Conservation (phyloP, 2,888 invertebrate species). For the Pedicia rivosa region DNA sequence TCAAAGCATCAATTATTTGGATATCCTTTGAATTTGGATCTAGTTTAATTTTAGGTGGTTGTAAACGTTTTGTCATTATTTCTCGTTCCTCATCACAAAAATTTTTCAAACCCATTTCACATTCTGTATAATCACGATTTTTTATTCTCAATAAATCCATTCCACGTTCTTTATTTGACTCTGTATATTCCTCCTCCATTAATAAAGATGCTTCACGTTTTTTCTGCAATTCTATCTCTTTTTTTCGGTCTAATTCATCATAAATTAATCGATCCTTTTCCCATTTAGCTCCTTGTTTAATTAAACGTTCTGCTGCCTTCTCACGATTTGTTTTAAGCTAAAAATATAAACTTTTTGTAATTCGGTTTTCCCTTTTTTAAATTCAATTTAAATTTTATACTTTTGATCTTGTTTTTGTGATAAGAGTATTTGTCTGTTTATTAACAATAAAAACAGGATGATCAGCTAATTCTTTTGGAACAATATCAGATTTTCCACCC, state of each 20-base stretch:
- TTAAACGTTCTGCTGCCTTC: conserved; percentile 27
- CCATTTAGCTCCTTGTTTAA: conserved; percentile 28
- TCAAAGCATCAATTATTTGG: neutral
- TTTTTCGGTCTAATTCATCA: conserved; percentile 22
- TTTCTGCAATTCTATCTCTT: conserved; percentile 18
- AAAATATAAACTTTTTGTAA: too few relatives aligned
- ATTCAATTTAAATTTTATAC: too few relatives aligned
- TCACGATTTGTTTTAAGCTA: conserved; percentile 29
- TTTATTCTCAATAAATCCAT: conserved; percentile 27
- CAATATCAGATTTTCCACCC: conserved; percentile 38
- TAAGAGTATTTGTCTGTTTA: conserved; percentile 32
- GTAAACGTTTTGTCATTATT: conserved; percentile 24
- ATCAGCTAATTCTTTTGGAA: conserved; percentile 40
- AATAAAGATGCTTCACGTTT: conserved; percentile 18
- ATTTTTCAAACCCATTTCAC: conserved; percentile 24
- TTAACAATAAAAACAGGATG: conserved; percentile 45
- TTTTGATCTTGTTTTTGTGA: conserved; percentile 32
- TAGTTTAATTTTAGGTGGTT: conserved; percentile 18
- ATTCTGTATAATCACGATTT: conserved; percentile 25
- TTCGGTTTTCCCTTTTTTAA: too few relatives aligned
- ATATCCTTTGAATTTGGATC: neutral
- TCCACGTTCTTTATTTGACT: conserved; percentile 24
- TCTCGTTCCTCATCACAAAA: conserved; percentile 24
- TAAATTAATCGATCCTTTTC: conserved; percentile 25
- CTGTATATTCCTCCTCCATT: conserved; percentile 21